phyloP scores from a whole-genome alignment of 2,888 invertebrate genomes.

The Andrena marginata region DNA sequence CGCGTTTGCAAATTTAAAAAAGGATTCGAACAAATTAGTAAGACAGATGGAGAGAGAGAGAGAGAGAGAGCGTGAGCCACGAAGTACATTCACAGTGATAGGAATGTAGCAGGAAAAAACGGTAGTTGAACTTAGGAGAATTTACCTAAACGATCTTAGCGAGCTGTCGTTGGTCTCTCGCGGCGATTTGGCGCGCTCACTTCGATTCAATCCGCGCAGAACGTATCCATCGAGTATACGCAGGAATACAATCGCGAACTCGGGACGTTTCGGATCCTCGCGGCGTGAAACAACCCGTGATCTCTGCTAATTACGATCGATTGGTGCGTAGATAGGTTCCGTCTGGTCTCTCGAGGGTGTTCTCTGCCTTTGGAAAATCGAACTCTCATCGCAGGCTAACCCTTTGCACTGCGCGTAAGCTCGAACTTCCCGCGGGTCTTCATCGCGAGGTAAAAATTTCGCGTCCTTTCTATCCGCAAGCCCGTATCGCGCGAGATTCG shows the following conservation, averaged over 20 bases:
- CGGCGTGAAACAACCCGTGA: neutral
- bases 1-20: neutral
- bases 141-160: neutral
- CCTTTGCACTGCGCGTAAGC: neutral
- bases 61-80: neutral
- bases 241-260: too few species aligned
- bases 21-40: neutral
- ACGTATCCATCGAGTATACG: too few species aligned
- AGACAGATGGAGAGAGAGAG: constrained; percentile 1
- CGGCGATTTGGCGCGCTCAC: neutral
- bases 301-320: neutral
- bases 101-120: too few species aligned
- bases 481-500: neutral
- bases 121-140: neutral
- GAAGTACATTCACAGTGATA: neutral
- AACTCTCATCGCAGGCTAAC: neutral
- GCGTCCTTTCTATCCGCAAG: too few species aligned
- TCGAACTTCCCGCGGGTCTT: neutral
- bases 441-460: too few species aligned
- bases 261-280: neutral
- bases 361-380: constrained; percentile 25
- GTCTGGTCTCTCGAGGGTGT: constrained; percentile 53
- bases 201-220: neutral
- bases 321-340: neutral
- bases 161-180: neutral